Evolutionary conservation across 2,113 vertebrate species (phyloP).

Genomic region (Myanophis thanlyinensis): DNA sequence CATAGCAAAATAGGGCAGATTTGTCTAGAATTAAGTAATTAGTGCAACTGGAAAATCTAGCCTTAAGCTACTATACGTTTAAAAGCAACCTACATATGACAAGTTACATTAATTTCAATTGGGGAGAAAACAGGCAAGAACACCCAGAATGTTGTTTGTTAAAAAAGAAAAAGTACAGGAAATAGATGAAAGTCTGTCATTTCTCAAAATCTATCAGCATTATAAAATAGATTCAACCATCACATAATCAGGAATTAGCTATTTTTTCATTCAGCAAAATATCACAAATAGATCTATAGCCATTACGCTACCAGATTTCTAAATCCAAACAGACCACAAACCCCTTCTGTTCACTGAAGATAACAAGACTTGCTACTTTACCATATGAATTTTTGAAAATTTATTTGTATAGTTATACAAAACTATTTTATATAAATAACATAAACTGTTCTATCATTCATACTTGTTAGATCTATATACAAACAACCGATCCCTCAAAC

Average conservation of each 20-base stretch:
- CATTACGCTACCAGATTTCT: slow-evolving; percentile 72
- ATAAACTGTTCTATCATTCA: neutral
- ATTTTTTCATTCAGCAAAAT: slow-evolving; percentile 71
- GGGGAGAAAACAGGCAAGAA: slow-evolving; percentile 57
- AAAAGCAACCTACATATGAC: slow-evolving; percentile 90
- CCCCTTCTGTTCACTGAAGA: slow-evolving; percentile 73
- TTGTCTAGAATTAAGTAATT: slow-evolving; percentile 73
- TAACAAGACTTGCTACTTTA: slow-evolving; percentile 54
- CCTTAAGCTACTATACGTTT: slow-evolving; percentile 77
- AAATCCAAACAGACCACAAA: slow-evolving; percentile 66
- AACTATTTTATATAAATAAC: neutral
- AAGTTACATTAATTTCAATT: slow-evolving; percentile 81
- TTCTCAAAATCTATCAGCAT: slow-evolving; percentile 47
- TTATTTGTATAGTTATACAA: slow-evolving; percentile 12
- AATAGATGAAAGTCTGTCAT: slow-evolving; percentile 42
- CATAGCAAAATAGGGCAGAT: slow-evolving; percentile 71
- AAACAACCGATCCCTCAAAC: neutral
- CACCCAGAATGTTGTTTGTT: slow-evolving; percentile 64
- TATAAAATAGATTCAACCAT: slow-evolving; percentile 51
- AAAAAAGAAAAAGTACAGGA: slow-evolving; percentile 42
- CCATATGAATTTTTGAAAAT: slow-evolving; percentile 19
- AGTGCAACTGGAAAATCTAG: slow-evolving; percentile 67
- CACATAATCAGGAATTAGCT: slow-evolving; percentile 61
- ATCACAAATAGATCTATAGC: slow-evolving; percentile 73
- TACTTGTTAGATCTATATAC: neutral